phyloP scores from a whole-genome alignment of 2,797 vertebrate species.

The Lithobates sylvaticus region DNA sequence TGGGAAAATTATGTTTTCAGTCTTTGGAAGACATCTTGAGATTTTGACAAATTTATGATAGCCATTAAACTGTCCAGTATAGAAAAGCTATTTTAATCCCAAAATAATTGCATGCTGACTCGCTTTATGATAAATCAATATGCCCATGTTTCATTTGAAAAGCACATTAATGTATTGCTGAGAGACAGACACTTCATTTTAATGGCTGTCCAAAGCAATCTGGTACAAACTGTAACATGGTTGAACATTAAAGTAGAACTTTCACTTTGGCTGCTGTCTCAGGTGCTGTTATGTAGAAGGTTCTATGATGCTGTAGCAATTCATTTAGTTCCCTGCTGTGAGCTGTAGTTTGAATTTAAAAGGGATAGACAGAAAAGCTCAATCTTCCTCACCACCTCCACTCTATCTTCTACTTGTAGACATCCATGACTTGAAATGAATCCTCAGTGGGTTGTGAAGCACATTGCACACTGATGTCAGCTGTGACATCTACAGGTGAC shows the following conservation, averaged over 20 bases:
- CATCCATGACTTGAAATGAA: neutral
- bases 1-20: neutral
- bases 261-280: neutral
- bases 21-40: conserved; percentile 41
- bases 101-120: conserved; percentile 50
- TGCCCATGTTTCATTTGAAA: conserved; percentile 40
- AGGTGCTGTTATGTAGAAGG: neutral
- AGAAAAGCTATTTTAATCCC: conserved; percentile 53
- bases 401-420: neutral
- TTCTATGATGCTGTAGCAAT: neutral
- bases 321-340: neutral
- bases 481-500: neutral
- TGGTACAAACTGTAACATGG: conserved; percentile 8
- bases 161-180: conserved; percentile 32
- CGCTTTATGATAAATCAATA: conserved; percentile 57
- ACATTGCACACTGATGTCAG: neutral
- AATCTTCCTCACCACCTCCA: neutral
- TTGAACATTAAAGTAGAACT: neutral
- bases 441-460: neutral
- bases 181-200: conserved; percentile 15
- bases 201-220: neutral
- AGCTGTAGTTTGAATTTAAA: neutral
- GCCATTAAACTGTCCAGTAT: conserved; percentile 51
- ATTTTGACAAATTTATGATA: conserved; percentile 48
- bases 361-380: neutral